phyloP scores from a whole-genome alignment of 2,113 vertebrate species.

The Mungos mungo region DNA sequence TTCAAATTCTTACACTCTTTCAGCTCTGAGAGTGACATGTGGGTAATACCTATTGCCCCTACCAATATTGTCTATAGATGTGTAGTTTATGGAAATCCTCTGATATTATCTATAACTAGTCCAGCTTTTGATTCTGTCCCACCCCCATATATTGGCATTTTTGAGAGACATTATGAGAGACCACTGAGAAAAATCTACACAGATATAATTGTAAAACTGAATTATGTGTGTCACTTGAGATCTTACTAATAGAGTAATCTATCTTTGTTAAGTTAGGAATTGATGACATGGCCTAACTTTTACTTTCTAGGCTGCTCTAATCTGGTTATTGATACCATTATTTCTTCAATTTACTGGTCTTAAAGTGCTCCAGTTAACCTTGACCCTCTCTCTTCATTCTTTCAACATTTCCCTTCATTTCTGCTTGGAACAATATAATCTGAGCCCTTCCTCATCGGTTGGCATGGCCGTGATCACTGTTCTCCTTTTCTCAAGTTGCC shows the following conservation, averaged over 20 bases:
- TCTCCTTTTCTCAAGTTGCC: neutral
- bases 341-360: neutral
- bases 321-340: neutral
- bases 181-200: neutral
- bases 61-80: neutral
- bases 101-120: neutral
- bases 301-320: neutral
- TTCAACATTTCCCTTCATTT: neutral
- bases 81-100: neutral
- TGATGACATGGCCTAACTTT: neutral
- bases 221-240: neutral
- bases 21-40: neutral
- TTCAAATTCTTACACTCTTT: neutral
- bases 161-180: neutral
- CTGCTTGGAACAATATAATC: neutral
- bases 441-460: neutral
- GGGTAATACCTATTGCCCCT: neutral
- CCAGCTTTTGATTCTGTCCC: neutral
- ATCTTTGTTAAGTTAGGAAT: neutral
- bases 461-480: neutral
- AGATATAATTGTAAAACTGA: neutral
- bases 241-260: neutral
- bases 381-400: neutral
- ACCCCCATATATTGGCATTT: neutral
- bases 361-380: neutral